phyloP scores from a whole-genome alignment of 2,888 invertebrate genomes.

The Trachelus iudaicus region DNA sequence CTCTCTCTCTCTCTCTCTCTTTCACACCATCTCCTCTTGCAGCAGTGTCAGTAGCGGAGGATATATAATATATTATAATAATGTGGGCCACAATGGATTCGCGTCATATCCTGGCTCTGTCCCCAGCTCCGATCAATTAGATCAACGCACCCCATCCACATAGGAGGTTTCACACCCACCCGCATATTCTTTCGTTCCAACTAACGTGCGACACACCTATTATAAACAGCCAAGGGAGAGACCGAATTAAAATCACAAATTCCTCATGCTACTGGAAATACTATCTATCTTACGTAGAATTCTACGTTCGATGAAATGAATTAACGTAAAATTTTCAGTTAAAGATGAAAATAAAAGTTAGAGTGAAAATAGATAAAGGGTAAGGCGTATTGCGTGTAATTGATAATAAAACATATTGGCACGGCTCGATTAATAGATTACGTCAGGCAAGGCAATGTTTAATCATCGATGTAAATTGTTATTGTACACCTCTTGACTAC shows the following conservation, averaged over 20 bases:
- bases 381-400: neutral
- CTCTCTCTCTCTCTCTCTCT: conserved; percentile 25
- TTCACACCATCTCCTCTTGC: conserved; percentile 15
- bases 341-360: neutral
- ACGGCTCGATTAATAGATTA: neutral
- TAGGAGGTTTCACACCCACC: conserved; percentile 49
- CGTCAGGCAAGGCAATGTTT: neutral
- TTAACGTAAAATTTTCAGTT: neutral
- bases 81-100: conserved; percentile 61
- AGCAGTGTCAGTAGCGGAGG: conserved; percentile 26
- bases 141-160: conserved; percentile 56
- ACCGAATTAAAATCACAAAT: conserved; percentile 56
- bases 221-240: conserved; percentile 51
- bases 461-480: neutral
- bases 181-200: conserved; percentile 37
- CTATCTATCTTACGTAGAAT: neutral
- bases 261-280: conserved; percentile 22
- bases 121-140: conserved; percentile 58
- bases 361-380: neutral
- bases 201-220: conserved; percentile 55
- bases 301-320: neutral
- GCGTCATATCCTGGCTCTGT: conserved; percentile 63
- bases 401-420: neutral
- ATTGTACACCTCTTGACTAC: neutral
- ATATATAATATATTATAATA: conserved; percentile 53